Conservation (phyloP, 92 coral and sea anemone genomes). For the Muricea muricata region DNA sequence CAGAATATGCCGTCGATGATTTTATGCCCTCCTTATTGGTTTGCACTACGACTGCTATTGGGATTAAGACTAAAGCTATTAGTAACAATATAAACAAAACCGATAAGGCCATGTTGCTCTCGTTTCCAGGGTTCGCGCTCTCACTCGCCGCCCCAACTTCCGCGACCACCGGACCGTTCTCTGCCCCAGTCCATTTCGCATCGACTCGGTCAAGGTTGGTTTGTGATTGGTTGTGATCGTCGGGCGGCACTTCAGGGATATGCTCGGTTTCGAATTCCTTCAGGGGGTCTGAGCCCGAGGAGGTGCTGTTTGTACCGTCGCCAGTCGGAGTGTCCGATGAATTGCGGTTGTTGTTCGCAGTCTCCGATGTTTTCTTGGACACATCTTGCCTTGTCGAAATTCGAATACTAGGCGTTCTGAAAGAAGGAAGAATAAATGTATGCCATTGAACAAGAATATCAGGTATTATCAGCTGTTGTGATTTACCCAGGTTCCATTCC, state of each 20-base stretch:
- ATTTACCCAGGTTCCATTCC: too few relatives aligned
- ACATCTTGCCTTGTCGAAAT: conserved; percentile 75
- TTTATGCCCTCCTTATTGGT: conserved; percentile 84
- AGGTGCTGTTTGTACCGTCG: conserved; percentile 18
- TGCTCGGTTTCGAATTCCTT: conserved; percentile 83
- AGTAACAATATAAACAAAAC: conserved; percentile 80
- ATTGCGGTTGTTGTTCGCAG: conserved; percentile 73
- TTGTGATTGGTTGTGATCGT: conserved; percentile 64
- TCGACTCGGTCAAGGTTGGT: conserved; percentile 70
- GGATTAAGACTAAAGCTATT: conserved; percentile 89
- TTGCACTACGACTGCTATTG: conserved; percentile 91
- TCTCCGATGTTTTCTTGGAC: conserved; percentile 71
- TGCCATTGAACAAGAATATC: too few relatives aligned
- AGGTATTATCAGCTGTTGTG: too few relatives aligned
- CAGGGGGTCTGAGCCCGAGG: conserved; percentile 72
- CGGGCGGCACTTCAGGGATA: conserved; percentile 86
- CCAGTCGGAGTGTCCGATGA: conserved; percentile 47
- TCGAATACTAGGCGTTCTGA: conserved; percentile 93
- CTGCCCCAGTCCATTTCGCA: conserved; percentile 25
- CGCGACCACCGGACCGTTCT: conserved; percentile 3
- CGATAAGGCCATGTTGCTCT: not conserved
- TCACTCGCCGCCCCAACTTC: not conserved
- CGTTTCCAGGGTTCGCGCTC: not conserved
- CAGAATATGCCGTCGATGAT: conserved; percentile 76
- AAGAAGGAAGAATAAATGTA: not conserved